Base-by-base conservation (phyloP, 2,888 invertebrate genomes). In the Azorinus chamasolen region DNA sequence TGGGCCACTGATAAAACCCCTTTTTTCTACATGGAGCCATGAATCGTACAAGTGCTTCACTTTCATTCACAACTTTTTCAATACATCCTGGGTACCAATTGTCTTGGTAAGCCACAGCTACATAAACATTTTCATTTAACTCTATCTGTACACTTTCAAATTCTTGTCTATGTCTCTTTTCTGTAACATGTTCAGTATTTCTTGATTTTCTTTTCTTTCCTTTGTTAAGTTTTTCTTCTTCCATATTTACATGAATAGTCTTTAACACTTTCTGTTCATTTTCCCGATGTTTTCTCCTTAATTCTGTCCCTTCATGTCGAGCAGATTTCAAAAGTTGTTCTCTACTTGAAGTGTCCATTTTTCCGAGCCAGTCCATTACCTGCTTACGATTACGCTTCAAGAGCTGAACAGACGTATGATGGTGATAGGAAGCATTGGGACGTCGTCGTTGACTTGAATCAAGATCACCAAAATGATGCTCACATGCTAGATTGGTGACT, bases 381-480 rank as follows among this genome's bases (percentile, higher is more conserved):
- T 25, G 20, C 24, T 27, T 51, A 6, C 74, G 18, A 39, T 83
- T 84, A 25, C 72, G 6, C 61, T 85, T 85, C 2, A 81, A 50
- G 12, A 83, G 50, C 53, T 85, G 84, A 10, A 85, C 64, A 10
- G 65, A 69, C 1, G 77, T 66, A 41, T 85, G 83, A 37, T 81
- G 77, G 46, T 81, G 83, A 48, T 83, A 41, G 12, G 75, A 72
- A 32, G 81, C 75, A 68, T 61, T 77, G 3, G 80, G 83, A 20
- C 81, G 48, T 39, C 77, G 39, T 27, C 43, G 27, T 32, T 83
- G 74, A 27, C 79, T 77, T 18, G 54, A 51, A 57, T 81, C 84
- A 18, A 83, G 48, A 39, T 81, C 73, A 2, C 79, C 77, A 75
- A 85, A 85, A 64, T 83, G 83, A 46, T 85, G 84, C n/a, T 83